phyloP scores from a whole-genome alignment of 2,113 vertebrate species.

The Falco punctatus region DNA sequence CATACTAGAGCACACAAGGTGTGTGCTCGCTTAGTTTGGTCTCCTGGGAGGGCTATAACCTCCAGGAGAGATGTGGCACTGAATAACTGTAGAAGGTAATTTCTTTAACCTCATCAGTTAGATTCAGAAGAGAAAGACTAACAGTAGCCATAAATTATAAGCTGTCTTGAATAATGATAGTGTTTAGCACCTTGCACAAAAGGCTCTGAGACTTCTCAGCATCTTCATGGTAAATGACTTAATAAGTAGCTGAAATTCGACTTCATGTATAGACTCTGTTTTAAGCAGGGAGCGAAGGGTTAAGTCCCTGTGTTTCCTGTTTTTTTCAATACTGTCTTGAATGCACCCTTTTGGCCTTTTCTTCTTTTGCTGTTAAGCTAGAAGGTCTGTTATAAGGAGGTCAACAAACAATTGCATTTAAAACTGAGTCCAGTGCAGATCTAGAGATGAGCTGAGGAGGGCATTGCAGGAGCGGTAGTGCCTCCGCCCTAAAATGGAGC shows the following conservation, averaged over 20 bases:
- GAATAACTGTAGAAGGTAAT: background rate
- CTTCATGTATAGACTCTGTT: background rate
- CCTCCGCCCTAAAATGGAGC: background rate
- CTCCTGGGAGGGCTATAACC: background rate
- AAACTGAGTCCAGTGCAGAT: background rate
- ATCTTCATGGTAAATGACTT: background rate
- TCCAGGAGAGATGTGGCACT: background rate
- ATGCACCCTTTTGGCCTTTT: background rate
- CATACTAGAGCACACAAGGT: background rate
- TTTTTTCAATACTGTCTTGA: background rate
- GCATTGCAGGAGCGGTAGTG: background rate
- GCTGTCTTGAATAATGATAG: background rate
- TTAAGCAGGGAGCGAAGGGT: background rate
- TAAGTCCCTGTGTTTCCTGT: background rate
- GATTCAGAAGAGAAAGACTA: background rate
- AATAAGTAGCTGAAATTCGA: background rate
- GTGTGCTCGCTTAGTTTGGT: background rate
- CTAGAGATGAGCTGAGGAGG: background rate
- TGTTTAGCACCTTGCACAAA: background rate
- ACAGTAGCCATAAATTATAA: background rate
- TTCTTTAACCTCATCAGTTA: background rate
- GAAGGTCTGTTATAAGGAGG: background rate
- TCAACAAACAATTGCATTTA: background rate
- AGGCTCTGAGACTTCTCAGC: background rate
- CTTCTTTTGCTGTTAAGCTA: background rate